A percentile compares a stretch with the other conserved stretches of the same genome.
These are phyloP conservation scores for Penelope pileata DNA, from an alignment of 2,113 vertebrate genomes.

Conservation along the genomic window DNA sequence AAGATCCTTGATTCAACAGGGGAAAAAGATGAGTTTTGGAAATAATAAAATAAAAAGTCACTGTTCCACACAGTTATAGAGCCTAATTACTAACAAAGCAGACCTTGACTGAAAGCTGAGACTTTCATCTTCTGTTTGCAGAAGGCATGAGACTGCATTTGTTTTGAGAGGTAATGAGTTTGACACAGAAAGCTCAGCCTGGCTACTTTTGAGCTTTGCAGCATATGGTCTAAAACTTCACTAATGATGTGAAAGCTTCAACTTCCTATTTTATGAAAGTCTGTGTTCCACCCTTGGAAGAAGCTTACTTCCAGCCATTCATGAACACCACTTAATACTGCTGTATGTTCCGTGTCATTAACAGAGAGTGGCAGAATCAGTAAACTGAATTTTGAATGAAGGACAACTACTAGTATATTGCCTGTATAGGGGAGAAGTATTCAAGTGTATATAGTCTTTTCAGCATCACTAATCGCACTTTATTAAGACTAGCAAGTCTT, in stretches of 20 bases:
- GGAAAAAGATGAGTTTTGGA: neutral
- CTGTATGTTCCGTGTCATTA: slow-evolving; percentile 15
- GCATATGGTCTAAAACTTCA: slow-evolving; percentile 49
- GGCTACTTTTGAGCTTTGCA: slow-evolving; percentile 7
- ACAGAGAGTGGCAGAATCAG: neutral
- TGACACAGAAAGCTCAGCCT: slow-evolving; percentile 34
- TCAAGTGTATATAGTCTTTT: neutral
- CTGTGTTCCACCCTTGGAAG: neutral
- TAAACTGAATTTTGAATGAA: neutral
- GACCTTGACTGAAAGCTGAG: neutral
- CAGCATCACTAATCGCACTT: neutral
- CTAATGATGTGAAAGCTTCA: slow-evolving; percentile 47
- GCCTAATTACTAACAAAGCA: slow-evolving; percentile 37
- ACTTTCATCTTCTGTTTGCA: slow-evolving; percentile 46
- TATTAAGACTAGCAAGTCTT: neutral
- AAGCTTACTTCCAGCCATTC: neutral
- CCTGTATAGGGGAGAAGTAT: neutral
- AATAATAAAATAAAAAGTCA: neutral
- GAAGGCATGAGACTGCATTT: slow-evolving; percentile 21
- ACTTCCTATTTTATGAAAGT: neutral
- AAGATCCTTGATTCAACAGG: neutral
- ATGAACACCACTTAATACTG: neutral
- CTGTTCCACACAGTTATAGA: neutral
- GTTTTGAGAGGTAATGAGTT: slow-evolving; percentile 65
- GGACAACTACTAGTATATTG: neutral